Evolutionary conservation across 2,888 invertebrate species (phyloP), one percentile per base, ranked within the genome.

Genomic region (Cylindroiulus punctatus): DNA sequence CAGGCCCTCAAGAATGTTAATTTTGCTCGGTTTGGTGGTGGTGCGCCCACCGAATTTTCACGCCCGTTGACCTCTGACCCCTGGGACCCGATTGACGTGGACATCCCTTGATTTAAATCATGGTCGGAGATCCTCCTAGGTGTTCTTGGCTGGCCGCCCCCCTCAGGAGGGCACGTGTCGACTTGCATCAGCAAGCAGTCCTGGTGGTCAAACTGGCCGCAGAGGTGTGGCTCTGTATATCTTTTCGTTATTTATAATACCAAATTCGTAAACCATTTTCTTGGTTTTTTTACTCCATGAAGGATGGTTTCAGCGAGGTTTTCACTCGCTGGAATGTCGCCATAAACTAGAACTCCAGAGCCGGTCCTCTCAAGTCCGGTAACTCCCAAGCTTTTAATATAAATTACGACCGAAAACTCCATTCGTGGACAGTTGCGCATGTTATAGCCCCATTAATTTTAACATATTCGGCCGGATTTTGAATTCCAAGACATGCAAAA

Each of bases 351-450:
- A 76, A 30, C 76, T 76, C 76, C n/a, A n/a, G n/a, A 76, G 26
- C 76, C 76, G 30, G 76, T 76, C 76, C 76, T 30, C 76, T 30
- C 32, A 30, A 32, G 76, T 76, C 76, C 76, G 76, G 76, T 76
- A 76, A 76, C 76, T 76, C 76, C 76, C 76, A 30, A 76, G 76
- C 76, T 76, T 76, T 76, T 76, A 76, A 76, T 76, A 76, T 76
- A 76, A 76, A 76, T 76, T 76, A 76, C 76, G 17, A 26, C 17
- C 76, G 14, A 76, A 32, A 76, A 76, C 30, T 26, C n/a, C 76
- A 30, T 32, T 76, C 76, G 76, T 32, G 76, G 76, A 76, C 76
- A 76, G 76, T 76, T 76, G 26, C 32, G 30, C 76, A 76, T 76
- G 76, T 76, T 76, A 76, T 30, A 32, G 76, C 76, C 76, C 76